Percentiles rank a stretch among this genome's conserved stretches.
These are phyloP conservation scores for Mormyrus lacerda DNA, from an alignment of 2,113 vertebrate genomes.

Conservation along the genomic window DNA sequence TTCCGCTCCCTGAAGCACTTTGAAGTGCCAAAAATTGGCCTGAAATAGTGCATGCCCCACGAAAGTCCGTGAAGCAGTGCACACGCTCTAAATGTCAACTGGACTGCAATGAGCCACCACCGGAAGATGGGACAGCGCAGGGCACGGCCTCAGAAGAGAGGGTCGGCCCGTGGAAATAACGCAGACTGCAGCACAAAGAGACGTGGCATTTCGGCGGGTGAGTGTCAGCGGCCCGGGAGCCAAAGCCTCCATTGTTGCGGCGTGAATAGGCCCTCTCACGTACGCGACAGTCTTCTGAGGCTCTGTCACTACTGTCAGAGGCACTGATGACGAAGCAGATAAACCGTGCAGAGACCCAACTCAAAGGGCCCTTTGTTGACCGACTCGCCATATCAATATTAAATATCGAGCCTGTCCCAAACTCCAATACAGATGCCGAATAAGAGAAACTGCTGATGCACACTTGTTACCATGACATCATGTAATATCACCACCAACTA, in stretches of 20 bases:
- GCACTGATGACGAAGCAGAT: conserved; percentile 18
- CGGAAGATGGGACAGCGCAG: background rate
- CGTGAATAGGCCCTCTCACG: conserved; percentile 17
- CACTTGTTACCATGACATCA: background rate
- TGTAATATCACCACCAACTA: background rate
- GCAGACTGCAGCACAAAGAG: background rate
- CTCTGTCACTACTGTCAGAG: background rate
- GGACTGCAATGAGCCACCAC: background rate
- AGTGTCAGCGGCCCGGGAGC: background rate
- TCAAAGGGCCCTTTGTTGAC: conserved; percentile 8
- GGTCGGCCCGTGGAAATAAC: background rate
- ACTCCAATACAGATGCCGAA: background rate
- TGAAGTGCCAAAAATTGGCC: background rate
- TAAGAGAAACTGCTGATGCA: conserved; percentile 15
- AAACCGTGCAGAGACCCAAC: background rate
- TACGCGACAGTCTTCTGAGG: background rate
- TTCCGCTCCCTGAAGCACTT: background rate
- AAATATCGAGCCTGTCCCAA: background rate
- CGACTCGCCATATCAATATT: background rate
- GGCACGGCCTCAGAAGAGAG: background rate
- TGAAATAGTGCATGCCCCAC: background rate
- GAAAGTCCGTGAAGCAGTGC: background rate
- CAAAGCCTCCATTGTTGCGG: conserved; percentile 12
- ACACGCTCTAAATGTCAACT: background rate
- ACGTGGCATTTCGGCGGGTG: conserved; percentile 15